A percentile compares a stretch with the other conserved stretches of the same genome.
phyloP scores from a whole-genome alignment of 2,888 invertebrate species.

The Ochropleura leucogaster region DNA sequence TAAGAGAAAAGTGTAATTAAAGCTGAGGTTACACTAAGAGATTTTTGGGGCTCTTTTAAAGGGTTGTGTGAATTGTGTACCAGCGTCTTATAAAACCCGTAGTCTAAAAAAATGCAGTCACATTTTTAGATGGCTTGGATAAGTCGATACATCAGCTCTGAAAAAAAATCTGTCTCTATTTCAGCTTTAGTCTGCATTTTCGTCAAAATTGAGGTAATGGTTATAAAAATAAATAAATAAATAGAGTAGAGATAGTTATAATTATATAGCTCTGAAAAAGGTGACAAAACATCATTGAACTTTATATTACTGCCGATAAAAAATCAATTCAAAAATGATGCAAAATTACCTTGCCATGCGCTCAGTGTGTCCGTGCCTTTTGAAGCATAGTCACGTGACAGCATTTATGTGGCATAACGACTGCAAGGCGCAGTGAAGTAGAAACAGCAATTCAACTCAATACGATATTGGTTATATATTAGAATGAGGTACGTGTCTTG shows the following conservation, averaged over 20 bases:
- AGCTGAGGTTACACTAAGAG: conserved; percentile 13
- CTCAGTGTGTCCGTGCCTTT: conserved; percentile 8
- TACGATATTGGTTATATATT: background rate
- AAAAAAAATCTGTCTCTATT: no score
- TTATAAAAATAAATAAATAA: no score
- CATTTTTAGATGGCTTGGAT: background rate
- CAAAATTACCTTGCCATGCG: background rate
- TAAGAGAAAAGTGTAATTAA: conserved; percentile 41
- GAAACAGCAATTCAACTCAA: background rate
- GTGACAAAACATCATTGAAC: no score
- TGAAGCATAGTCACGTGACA: background rate
- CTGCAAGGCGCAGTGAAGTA: background rate
- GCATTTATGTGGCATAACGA: conserved; percentile 7
- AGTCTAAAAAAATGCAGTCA: background rate
- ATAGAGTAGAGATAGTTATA: background rate
- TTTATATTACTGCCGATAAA: background rate
- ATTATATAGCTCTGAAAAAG: background rate
- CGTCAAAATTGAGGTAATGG: no score
- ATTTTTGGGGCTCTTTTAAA: background rate
- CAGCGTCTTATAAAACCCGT: background rate
- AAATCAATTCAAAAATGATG: background rate
- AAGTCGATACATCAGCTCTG: background rate
- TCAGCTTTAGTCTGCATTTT: no score
- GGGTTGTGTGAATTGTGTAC: no score
- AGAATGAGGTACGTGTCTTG: background rate